Base-by-base conservation (phyloP, 2,797 vertebrate genomes). In the Tragopan temminckii region DNA sequence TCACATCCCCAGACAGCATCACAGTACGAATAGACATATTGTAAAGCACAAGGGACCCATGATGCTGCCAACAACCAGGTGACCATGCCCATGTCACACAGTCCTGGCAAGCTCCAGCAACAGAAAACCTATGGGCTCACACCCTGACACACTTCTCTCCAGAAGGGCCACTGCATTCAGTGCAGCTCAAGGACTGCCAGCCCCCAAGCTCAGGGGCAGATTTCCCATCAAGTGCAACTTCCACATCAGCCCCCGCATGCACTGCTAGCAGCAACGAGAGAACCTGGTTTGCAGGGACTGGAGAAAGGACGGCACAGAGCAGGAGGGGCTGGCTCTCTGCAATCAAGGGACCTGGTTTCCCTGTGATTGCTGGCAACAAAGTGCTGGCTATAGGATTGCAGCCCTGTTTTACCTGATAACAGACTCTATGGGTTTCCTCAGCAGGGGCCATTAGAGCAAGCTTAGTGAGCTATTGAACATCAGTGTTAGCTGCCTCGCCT, bases 121-220 rank as follows among this genome's bases (percentile, higher is more conserved):
- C 0, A 62, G 57, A 27, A 55, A 48, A 35, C 1, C 18, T 19
- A 6, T 0, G 0, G 38, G 31, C 2, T 8, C 40, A 38, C 1
- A 10, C 13, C 31, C 27, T 11, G 40, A 3, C 16, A 0, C 8
- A 35, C 27, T 69, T 36, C 63, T 45, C 42, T 42, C 25, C 72
- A 38, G 50, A 14, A 43, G 53, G n/a, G 45, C 0, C 0, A 58
- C 21, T n/a, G 7, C 1, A 0, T 2, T 31, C 72, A 31, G 1
- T 5, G 13, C 35, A 59, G 36, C 53, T n/a, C 69, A 79, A 79
- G 46, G 24, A 5, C 50, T 33, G 33, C 27, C 71, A n/a, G 19
- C 0, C 2, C 1, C 62, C 33, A 1, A 0, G 3, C 13, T 50
- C 42, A 48, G 19, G n/a, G 36, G 40, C 45, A 61, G 61, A 23